These are phyloP conservation scores for Neodiprion lecontei DNA, from an alignment of 1,140 invertebrate species.

Conservation along the genomic window DNA sequence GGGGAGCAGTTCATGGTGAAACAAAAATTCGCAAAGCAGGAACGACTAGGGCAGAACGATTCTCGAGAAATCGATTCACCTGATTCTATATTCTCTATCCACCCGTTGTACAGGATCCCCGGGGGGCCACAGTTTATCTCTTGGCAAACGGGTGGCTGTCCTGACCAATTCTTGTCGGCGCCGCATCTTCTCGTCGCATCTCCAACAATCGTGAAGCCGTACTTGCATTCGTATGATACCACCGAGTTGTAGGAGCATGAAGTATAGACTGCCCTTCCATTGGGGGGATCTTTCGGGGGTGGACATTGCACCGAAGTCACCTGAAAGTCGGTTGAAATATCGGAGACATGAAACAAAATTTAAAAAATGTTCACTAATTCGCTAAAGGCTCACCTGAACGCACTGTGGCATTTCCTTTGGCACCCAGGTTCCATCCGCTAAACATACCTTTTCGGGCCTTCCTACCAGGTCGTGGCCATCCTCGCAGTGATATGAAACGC, in stretches of 20 bases:
- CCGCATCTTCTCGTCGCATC: constrained; percentile 86
- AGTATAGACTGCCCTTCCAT: constrained; percentile 90
- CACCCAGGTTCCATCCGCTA: constrained; percentile 87
- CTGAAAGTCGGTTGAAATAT: constrained; percentile 37
- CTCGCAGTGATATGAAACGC: constrained; percentile 90
- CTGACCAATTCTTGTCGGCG: constrained; percentile 92
- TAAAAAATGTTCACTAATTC: neutral
- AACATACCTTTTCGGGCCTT: constrained; percentile 80
- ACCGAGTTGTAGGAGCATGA: constrained; percentile 94
- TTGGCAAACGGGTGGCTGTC: constrained; percentile 85
- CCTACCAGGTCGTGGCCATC: constrained; percentile 92
- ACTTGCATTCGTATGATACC: constrained; percentile 92
- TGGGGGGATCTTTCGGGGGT: constrained; percentile 84
- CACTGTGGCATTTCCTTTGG: constrained; percentile 90
- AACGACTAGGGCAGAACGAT: no score
- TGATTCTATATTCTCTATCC: constrained; percentile 90
- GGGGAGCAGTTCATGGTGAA: constrained; percentile 10
- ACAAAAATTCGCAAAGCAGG: neutral
- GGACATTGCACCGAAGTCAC: constrained; percentile 90
- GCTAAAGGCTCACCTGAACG: constrained; percentile 67
- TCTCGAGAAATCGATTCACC: constrained; percentile 39
- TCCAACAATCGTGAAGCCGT: constrained; percentile 89
- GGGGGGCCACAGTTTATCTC: constrained; percentile 96
- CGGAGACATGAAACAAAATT: constrained; percentile 3
- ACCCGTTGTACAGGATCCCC: constrained; percentile 91